Evolutionary conservation across 2,888 invertebrate species (phyloP).

Genomic region (Acleris laterana): DNA sequence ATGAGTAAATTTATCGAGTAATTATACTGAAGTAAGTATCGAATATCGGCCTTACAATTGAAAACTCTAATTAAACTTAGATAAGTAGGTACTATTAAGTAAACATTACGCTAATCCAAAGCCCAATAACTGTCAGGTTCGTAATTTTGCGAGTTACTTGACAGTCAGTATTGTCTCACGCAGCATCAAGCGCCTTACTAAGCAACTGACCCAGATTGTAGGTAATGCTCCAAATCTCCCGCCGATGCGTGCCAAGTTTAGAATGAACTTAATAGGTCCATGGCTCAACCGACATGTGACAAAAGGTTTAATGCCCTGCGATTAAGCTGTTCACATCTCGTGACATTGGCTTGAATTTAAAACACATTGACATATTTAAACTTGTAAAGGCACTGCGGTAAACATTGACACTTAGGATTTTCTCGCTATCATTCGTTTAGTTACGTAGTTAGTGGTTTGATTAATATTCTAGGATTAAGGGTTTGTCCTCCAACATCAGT

Average conservation of each 20-base stretch:
- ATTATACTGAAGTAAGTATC: too few relatives aligned
- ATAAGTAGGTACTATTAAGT: not conserved
- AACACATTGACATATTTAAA: conserved; percentile 19
- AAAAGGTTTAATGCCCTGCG: conserved; percentile 36
- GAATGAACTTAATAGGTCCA: conserved; percentile 49
- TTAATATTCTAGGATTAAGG: too few relatives aligned
- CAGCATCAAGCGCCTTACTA: conserved; percentile 64
- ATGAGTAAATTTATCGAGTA: too few relatives aligned
- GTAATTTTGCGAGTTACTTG: conserved; percentile 34
- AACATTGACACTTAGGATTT: too few relatives aligned
- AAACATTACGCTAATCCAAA: conserved; percentile 8
- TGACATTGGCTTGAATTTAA: conserved; percentile 33
- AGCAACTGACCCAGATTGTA: conserved; percentile 76
- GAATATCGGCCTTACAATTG: too few relatives aligned
- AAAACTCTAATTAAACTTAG: too few relatives aligned
- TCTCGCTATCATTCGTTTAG: too few relatives aligned
- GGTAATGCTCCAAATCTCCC: conserved; percentile 68
- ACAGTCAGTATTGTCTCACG: conserved; percentile 47
- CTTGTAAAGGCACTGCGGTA: too few relatives aligned
- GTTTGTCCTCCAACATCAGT: too few relatives aligned
- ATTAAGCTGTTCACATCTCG: conserved; percentile 34
- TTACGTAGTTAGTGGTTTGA: too few relatives aligned
- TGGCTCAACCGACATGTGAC: conserved; percentile 39
- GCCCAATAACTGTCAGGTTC: conserved; percentile 35
- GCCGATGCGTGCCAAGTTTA: conserved; percentile 68